Conservation (phyloP, 2,113 vertebrate genomes). For the Ictalurus furcatus region DNA sequence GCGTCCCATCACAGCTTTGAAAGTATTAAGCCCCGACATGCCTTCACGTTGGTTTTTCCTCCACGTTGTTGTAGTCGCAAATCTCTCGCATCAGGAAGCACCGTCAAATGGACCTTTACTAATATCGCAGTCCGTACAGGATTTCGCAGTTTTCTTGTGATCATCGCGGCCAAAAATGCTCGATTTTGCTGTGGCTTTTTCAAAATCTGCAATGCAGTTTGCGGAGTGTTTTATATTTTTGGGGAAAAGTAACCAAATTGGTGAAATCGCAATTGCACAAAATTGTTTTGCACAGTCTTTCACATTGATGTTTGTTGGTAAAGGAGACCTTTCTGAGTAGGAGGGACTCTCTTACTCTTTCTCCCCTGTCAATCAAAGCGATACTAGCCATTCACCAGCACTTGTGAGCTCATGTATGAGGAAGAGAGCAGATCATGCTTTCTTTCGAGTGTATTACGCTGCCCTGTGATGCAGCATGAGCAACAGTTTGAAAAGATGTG, state of each 20-base stretch:
- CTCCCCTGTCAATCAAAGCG: not conserved
- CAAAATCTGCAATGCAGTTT: no score
- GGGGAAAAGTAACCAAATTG: no score
- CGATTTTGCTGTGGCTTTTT: no score
- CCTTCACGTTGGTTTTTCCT: not conserved
- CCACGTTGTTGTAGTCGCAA: not conserved
- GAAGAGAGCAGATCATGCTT: not conserved
- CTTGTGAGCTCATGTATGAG: not conserved
- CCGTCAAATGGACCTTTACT: not conserved
- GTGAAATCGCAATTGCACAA: no score
- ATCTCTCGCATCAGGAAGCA: not conserved
- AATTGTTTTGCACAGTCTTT: no score
- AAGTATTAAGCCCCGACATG: not conserved
- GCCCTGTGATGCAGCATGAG: not conserved
- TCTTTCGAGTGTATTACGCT: not conserved
- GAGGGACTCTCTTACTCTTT: not conserved
- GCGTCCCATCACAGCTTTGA: not conserved
- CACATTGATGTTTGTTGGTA: no score
- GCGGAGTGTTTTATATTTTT: no score
- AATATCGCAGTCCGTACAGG: not conserved
- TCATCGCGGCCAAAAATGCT: no score
- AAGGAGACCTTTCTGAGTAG: no score
- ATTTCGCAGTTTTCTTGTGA: no score
- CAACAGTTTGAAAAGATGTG: not conserved
- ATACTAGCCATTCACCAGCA: not conserved